Base-by-base conservation (phyloP, 2,797 vertebrate species). In the Lepilemur ruficaudatus region DNA sequence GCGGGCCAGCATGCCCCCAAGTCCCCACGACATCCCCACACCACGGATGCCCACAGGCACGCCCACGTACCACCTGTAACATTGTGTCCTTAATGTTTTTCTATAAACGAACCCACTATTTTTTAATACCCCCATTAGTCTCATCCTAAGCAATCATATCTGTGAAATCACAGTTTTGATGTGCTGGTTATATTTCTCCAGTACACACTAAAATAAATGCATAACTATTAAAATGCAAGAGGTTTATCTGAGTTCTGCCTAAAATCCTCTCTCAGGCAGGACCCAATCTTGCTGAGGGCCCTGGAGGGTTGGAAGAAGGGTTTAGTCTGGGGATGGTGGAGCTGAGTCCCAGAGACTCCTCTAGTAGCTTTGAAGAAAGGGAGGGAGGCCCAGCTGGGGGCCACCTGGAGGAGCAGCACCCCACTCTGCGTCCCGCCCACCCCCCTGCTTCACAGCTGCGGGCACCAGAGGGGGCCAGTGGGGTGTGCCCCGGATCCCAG, bases 181-280 rank as follows among this genome's bases (percentile, higher is more conserved):
- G 95, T 46, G 91, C 94, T 63, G 91, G 67, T 59, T 96, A 46
- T 95, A 91, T 95, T 97, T 97, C 97, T 89, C 89, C n/a, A 94
- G 79, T 78, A 94, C 67, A 95, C 96, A 93, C 92, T 95, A 97
- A 95, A 97, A 97, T 96, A 95, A 92, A 95, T 73, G 94, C 89
- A 50, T 76, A 67, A 79, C 90, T 85, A 88, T 93, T 73, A 96
- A 95, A 93, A 76, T n/a, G 30, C 41, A 93, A 96, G 81, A 94
- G 84, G 76, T 76, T 88, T 95, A 46, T 78, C 83, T 89, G 61
- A 38, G 59, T 83, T 90, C 89, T 73, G 76, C 79, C 95, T 94
- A 8, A 92, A 70, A 61, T 25, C 63, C 14, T 70, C 88, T 95
- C 95, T 73, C 25, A 46, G 72, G 84, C 23, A 94, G 63, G 61